Conservation (phyloP, 2,113 vertebrate genomes). For the Mus spicilegus region DNA sequence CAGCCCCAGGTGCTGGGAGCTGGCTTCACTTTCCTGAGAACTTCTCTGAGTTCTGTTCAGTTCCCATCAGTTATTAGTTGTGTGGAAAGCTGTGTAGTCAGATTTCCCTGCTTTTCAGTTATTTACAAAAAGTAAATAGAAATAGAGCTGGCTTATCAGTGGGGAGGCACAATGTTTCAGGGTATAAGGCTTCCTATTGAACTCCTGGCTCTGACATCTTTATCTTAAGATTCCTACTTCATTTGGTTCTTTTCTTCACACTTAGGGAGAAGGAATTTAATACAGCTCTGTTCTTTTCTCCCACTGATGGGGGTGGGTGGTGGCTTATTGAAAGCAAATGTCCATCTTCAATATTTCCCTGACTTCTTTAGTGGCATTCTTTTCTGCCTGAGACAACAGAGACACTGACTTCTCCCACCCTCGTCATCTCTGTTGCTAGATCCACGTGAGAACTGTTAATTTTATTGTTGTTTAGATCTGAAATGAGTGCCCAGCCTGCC, state of each 20-base stretch:
- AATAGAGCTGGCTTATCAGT: constrained; percentile 59
- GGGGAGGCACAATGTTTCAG: background rate
- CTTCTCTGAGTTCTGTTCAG: background rate
- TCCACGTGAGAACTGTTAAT: background rate
- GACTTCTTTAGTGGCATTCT: background rate
- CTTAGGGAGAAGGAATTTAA: constrained; percentile 56
- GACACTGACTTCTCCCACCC: background rate
- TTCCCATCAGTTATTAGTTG: constrained; percentile 6
- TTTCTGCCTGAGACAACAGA: fast-evolving
- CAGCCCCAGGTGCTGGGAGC: background rate
- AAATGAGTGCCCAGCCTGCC: background rate
- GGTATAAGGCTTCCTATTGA: background rate
- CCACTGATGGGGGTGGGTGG: background rate
- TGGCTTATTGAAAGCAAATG: background rate
- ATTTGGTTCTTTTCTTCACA: background rate
- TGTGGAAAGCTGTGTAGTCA: background rate
- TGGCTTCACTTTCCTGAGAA: constrained; percentile 55
- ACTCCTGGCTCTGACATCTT: background rate
- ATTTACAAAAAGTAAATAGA: constrained; percentile 64
- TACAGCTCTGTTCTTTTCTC: background rate
- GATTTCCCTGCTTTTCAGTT: constrained; percentile 67
- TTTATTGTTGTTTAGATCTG: background rate
- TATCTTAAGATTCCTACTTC: constrained; percentile 17
- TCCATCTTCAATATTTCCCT: background rate
- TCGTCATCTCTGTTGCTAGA: background rate